These are phyloP conservation scores for Steinernema khuongi DNA, from an alignment of 1,140 invertebrate genomes.

Conservation along the genomic window DNA sequence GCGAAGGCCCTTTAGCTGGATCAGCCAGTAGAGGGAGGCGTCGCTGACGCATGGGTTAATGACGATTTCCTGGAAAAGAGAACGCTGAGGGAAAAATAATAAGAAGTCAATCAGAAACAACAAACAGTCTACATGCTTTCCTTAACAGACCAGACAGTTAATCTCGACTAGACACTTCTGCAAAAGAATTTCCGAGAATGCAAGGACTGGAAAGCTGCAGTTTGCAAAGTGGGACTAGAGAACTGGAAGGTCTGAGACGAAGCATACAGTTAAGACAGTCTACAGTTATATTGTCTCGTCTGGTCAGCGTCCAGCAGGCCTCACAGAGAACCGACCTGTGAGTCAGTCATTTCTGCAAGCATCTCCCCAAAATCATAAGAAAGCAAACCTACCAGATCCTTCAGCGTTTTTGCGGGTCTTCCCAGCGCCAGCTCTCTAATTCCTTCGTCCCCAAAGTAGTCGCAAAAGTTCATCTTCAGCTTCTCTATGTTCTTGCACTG, in stretches of 20 bases:
- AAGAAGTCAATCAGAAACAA: background rate
- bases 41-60: constrained; percentile 48
- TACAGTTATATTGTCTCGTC: too few species aligned
- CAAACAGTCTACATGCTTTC: background rate
- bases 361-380: background rate
- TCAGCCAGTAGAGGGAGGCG: constrained; percentile 37
- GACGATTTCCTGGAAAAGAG: constrained; percentile 49
- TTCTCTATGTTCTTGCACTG: constrained; percentile 43
- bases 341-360: background rate
- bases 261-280: too few species aligned
- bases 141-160: background rate
- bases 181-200: background rate
- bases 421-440: constrained; percentile 43
- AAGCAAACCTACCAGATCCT: constrained; percentile 45
- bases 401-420: constrained; percentile 36
- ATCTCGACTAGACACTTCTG: background rate
- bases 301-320: background rate
- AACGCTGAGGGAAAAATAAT: constrained; percentile 21
- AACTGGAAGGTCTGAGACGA: too few species aligned
- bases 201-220: background rate
- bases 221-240: background rate
- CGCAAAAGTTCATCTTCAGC: constrained; percentile 53
- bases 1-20: constrained; percentile 37
- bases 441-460: constrained; percentile 52
- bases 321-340: background rate